phyloP scores from a whole-genome alignment of 2,113 vertebrate species.

The Psilopogon haemacephalus region DNA sequence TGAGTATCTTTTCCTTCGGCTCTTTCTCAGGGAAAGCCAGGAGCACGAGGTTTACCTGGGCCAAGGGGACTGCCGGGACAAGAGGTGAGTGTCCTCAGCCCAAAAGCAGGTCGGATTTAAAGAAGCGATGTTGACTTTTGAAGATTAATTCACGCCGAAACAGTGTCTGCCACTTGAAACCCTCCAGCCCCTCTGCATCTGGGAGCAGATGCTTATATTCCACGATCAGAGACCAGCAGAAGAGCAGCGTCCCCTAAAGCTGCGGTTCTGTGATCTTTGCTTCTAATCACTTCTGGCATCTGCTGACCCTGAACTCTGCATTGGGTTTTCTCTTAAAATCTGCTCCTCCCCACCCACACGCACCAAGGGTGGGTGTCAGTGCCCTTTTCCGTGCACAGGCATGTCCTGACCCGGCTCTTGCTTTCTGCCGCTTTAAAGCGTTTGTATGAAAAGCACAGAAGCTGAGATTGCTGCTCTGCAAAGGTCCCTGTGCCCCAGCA shows the following conservation, averaged over 20 bases:
- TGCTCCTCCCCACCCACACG: background rate
- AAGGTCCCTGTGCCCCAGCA: background rate
- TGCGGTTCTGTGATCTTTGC: background rate
- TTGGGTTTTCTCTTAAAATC: background rate
- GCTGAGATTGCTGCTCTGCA: background rate
- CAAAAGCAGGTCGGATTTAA: background rate
- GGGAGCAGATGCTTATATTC: background rate
- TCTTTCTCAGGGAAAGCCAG: conserved; percentile 85
- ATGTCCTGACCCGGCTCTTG: background rate
- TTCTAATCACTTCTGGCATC: background rate
- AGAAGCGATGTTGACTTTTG: background rate
- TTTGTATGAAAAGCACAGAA: background rate
- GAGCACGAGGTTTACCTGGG: conserved; percentile 91
- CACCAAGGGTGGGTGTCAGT: background rate
- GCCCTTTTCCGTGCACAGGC: background rate
- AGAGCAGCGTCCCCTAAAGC: background rate
- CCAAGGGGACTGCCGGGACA: conserved; percentile 88
- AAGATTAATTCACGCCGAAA: background rate
- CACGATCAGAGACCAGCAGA: background rate
- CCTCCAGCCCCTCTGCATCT: background rate
- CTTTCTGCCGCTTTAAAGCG: background rate
- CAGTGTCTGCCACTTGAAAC: background rate
- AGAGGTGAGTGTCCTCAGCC: conserved; percentile 79
- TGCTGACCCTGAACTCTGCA: background rate
- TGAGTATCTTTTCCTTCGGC: conserved; percentile 58